Percentiles rank a stretch among this genome's conserved stretches.
Conservation (phyloP, 1,140 invertebrate species). For the Diorhabda carinulata region DNA sequence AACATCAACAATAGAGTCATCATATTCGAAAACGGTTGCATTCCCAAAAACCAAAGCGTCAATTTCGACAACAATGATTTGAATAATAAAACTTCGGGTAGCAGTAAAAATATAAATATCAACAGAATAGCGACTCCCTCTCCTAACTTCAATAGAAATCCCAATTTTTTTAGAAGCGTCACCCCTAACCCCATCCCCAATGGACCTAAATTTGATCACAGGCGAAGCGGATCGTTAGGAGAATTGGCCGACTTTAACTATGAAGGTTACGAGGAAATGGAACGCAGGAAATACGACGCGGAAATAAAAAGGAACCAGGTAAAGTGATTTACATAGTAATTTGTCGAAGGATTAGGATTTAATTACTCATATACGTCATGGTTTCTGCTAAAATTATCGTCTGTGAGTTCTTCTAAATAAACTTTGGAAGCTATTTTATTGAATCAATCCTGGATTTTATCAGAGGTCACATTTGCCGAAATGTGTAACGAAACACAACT, state of each 20-base stretch:
- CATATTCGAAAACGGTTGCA: conserved; percentile 45
- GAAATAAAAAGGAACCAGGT: conserved; percentile 51
- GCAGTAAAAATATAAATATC: conserved; percentile 39
- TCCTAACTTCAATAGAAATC: conserved; percentile 55
- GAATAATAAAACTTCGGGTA: conserved; percentile 38
- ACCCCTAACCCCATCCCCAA: conserved; percentile 38
- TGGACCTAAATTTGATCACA: conserved; percentile 33
- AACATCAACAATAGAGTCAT: conserved; percentile 45
- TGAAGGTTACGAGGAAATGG: conserved; percentile 49
- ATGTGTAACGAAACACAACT: no score
- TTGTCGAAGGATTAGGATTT: no score
- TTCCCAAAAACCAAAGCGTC: conserved; percentile 39
- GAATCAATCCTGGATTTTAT: no score
- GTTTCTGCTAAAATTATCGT: no score
- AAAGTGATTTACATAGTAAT: conserved; percentile 10
- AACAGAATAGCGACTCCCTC: conserved; percentile 47
- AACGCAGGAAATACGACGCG: conserved; percentile 51
- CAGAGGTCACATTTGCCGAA: no score
- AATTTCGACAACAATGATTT: conserved; percentile 42
- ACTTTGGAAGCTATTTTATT: no score
- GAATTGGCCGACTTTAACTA: conserved; percentile 42
- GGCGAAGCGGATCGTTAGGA: conserved; percentile 48
- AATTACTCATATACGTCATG: no score
- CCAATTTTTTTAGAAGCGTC: conserved; percentile 41
- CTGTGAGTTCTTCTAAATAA: no score